Percentiles rank a stretch among this genome's conserved stretches.
Conservation (phyloP, 2,113 vertebrate genomes). For the Cebidichthys violaceus region DNA sequence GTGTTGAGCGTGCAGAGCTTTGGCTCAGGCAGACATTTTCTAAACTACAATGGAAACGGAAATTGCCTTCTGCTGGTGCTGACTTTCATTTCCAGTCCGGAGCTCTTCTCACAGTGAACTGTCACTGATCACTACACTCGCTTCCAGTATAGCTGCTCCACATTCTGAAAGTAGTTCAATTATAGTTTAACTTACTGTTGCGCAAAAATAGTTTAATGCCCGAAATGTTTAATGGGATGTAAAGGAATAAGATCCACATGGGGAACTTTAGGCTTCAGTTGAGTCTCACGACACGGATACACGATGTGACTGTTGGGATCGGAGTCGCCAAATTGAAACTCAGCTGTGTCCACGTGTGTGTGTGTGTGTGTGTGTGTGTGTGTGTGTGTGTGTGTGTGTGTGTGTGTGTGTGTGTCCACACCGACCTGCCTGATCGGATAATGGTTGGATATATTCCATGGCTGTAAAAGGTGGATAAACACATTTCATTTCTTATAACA, state of each 20-base stretch:
- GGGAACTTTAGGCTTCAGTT: background rate
- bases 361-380: too few species aligned
- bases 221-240: background rate
- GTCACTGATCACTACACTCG: conserved; percentile 1
- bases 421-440: background rate
- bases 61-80: conserved; percentile 17
- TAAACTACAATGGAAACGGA: background rate
- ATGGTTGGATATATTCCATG: background rate
- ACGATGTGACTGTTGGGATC: background rate
- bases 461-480: background rate
- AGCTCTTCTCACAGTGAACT: background rate
- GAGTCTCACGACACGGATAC: background rate
- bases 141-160: conserved; percentile 7
- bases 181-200: background rate
- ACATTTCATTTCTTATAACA: background rate
- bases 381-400: too few species aligned
- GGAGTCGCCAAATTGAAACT: background rate
- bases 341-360: background rate
- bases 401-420: background rate
- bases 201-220: background rate
- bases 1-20: background rate
- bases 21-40: conserved; percentile 15
- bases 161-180: background rate
- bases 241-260: background rate
- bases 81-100: conserved; percentile 7